phyloP scores from a whole-genome alignment of 2,888 invertebrate genomes.

The Zygogramma bicolorata region DNA sequence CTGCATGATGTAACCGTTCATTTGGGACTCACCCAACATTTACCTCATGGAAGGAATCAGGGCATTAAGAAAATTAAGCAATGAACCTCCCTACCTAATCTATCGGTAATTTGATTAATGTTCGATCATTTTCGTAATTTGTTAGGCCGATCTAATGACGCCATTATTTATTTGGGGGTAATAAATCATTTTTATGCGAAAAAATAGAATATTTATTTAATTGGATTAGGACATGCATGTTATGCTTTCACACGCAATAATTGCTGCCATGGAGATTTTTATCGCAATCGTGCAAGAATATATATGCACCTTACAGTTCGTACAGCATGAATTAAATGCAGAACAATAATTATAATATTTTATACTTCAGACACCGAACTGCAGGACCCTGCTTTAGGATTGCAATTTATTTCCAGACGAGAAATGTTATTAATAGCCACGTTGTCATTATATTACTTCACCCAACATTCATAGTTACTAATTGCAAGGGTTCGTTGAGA shows the following conservation, averaged over 20 bases:
- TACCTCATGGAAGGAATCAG: constrained; percentile 40
- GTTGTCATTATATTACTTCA: constrained; percentile 44
- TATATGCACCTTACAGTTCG: constrained; percentile 41
- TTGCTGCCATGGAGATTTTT: constrained; percentile 47
- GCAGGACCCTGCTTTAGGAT: constrained; percentile 29
- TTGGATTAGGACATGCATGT: constrained; percentile 58
- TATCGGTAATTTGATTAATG: constrained; percentile 48
- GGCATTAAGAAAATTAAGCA: constrained; percentile 47
- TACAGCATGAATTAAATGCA: constrained; percentile 40
- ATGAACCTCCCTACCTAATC: constrained; percentile 46
- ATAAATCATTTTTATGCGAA: constrained; percentile 45
- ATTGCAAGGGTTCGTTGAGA: constrained; percentile 37
- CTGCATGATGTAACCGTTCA: constrained; percentile 37
- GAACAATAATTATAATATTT: constrained; percentile 41
- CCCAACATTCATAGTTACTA: constrained; percentile 41
- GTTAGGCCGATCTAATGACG: constrained; percentile 44
- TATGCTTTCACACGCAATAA: constrained; percentile 52
- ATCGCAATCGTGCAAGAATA: constrained; percentile 41
- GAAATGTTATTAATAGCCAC: constrained; percentile 39
- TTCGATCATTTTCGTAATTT: constrained; percentile 47
- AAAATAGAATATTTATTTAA: constrained; percentile 52
- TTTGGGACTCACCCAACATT: constrained; percentile 28
- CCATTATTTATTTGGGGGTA: constrained; percentile 40
- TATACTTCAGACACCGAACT: constrained; percentile 37
- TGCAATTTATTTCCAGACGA: constrained; percentile 39